Percentiles rank a stretch among this genome's conserved stretches.
These are phyloP conservation scores for Eupleurogrammus muticus DNA, from an alignment of 2,797 vertebrate species.

Conservation along the genomic window DNA sequence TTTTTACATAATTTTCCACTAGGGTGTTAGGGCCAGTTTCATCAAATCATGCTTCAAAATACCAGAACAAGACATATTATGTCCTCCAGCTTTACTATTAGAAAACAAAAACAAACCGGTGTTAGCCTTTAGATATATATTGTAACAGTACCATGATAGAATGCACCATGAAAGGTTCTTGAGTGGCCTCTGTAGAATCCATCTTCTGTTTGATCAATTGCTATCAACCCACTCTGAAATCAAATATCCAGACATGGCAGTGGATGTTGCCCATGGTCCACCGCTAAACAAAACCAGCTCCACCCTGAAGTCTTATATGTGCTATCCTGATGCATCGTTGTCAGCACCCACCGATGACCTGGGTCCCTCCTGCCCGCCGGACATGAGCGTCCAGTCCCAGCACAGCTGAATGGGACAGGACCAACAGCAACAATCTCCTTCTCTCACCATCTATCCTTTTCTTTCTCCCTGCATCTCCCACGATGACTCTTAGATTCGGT, in stretches of 20 bases:
- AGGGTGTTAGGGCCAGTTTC: too few relatives aligned
- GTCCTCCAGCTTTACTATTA: background rate
- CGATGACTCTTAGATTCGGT: slow-evolving; percentile 55
- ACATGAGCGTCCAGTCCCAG: slow-evolving; percentile 21
- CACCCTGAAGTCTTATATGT: background rate
- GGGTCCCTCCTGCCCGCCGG: slow-evolving; percentile 27
- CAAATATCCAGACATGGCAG: slow-evolving; percentile 7
- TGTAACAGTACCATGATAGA: background rate
- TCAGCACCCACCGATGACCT: slow-evolving; percentile 29
- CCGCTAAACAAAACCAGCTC: background rate
- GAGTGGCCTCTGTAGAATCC: slow-evolving; percentile 27
- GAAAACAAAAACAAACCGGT: background rate
- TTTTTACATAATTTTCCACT: too few relatives aligned
- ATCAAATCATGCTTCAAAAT: background rate
- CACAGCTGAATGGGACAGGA: slow-evolving; percentile 30
- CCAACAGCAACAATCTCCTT: slow-evolving; percentile 17
- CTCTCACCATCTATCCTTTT: slow-evolving; percentile 29
- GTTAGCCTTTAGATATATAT: background rate
- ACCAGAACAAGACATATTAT: background rate
- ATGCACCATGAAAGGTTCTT: slow-evolving; percentile 40
- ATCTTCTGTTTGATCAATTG: background rate
- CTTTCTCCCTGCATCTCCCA: slow-evolving; percentile 40
- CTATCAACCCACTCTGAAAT: slow-evolving; percentile 3
- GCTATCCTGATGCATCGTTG: slow-evolving; percentile 10
- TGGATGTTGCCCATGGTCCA: slow-evolving; percentile 17